Base-by-base conservation (phyloP, 2,888 invertebrate species). In the Epinotia ramella region DNA sequence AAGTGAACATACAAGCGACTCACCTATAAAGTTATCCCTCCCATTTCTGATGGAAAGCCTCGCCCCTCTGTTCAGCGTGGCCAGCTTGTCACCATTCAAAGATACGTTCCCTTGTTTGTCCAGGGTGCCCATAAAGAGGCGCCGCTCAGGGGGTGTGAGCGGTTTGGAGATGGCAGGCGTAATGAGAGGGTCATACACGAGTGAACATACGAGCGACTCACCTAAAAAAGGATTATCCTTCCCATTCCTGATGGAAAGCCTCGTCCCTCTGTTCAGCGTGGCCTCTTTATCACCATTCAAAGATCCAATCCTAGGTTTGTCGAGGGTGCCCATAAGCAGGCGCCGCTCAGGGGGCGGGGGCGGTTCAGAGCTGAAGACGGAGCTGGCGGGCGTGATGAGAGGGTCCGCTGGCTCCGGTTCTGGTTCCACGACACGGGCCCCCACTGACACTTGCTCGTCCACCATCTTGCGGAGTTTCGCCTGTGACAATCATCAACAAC, bases 381-480 rank as follows among this genome's bases (percentile, higher is more conserved):
- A 94, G 79, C 89, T 94, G 76, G 95, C 95, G 3, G 95, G 95
- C n/a, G 95, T 95, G 86, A 95, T 95, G 80, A 95, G 93, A 2
- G 95, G 95, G 80, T 95, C 94, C 7, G 94, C 95, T 6, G 94
- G 92, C 81, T 94, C 94, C 0, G 94, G 92, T 81, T 93, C 92
- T 67, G 91, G 85, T 75, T 94, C 93, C 7, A 87, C 96, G 80
- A 96, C 95, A 80, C 96, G 95, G 68, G 96, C 92, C 73, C 95
- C 95, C 81, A 96, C 96, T 83, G 96, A 95, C 88, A 96, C 96
- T 95, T 97, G 97, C 95, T 98, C 97, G 94, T 97, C 97, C 88
- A 97, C 97, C 97, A 97, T 97, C 95, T 97, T 97, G 95, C 97
- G 96, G 90, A 97, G 96, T 95, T 97, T 97, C 93, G 96, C 96